Evolutionary conservation across 2,113 vertebrate genomes (phyloP), one percentile per base, ranked within the genome.

Genomic region (Phrynosoma platyrhinos): DNA sequence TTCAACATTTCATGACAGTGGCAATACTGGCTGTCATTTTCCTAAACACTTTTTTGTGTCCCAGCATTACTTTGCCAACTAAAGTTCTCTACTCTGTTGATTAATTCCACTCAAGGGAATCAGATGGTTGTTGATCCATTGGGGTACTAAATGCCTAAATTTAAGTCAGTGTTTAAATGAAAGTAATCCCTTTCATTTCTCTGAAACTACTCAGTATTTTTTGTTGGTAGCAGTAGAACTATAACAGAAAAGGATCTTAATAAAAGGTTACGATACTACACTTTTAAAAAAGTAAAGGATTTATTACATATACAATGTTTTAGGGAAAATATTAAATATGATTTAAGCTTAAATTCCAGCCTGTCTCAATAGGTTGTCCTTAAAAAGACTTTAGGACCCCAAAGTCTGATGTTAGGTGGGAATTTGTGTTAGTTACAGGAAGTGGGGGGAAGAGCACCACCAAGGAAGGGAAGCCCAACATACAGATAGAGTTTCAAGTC

Each of bases 131-230:
- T 79, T 74, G 47, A 91, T 75, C 40, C 40, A 82, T 79, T 5
- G 36, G 75, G 77, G 30, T 4, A 36, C 85, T 91, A 52, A 23
- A 16, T 0, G 0, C 68, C 84, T 87, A 64, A 21, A 53, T 86
- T 76, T 84, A 87, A 88, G 85, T 42, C 82, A 72, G 9, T 64
- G 21, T 36, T 76, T 66, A 62, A 14, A 7, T 82, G 74, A 20
- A 75, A 89, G 32, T 69, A 93, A 85, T 82, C 40, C 89, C n/a
- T 1, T 82, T 90, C 68, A 47, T 82, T 80, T 21, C 69, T 36
- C 66, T 30, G 36, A 47, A 83, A 52, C 4, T 2, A 12, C 27
- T 52, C 10, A 25, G 32, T 3, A 20, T 58, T 88, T 64, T 82
- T 89, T 23, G 68, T 30, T 71, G 68, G 25, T 71, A 64, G 36